A percentile compares a stretch with the other conserved stretches of the same genome.
phyloP scores from a whole-genome alignment of 2,113 vertebrate species.

The Xyliphius kryptos region DNA sequence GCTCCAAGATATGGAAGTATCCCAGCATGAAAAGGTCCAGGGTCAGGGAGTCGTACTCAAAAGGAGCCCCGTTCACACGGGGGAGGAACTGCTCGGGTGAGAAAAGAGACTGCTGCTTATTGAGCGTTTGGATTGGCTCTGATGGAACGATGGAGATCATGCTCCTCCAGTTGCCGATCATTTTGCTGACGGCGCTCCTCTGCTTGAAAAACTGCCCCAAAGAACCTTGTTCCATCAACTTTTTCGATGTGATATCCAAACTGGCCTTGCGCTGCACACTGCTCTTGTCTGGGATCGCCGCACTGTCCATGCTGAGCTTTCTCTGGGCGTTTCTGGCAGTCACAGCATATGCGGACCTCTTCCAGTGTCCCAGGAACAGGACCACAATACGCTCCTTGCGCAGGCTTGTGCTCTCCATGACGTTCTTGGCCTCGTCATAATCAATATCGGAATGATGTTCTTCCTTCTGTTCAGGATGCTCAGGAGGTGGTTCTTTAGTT shows the following conservation, averaged over 20 bases:
- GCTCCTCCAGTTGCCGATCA: slow-evolving; percentile 78
- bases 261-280: slow-evolving; percentile 29
- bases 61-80: slow-evolving; percentile 61
- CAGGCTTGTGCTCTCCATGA: slow-evolving; percentile 65
- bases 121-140: slow-evolving; percentile 65
- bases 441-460: slow-evolving; percentile 66
- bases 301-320: slow-evolving; percentile 45
- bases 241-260: slow-evolving; percentile 46
- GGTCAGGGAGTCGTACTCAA: slow-evolving; percentile 75
- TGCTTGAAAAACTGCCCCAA: slow-evolving; percentile 76
- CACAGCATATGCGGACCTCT: slow-evolving; percentile 67
- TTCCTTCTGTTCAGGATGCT: slow-evolving; percentile 30
- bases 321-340: slow-evolving; percentile 58
- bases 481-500: slow-evolving; percentile 3
- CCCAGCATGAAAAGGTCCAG: slow-evolving; percentile 95
- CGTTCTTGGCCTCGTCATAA: slow-evolving; percentile 54
- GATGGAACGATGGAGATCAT: slow-evolving; percentile 69
- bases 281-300: slow-evolving; percentile 4
- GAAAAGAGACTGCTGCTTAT: slow-evolving; percentile 64
- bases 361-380: too few species aligned
- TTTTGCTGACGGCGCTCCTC: slow-evolving; percentile 69
- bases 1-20: slow-evolving; percentile 92
- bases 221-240: slow-evolving; percentile 54
- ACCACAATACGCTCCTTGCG: too few species aligned
- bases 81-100: slow-evolving; percentile 90